Conservation (phyloP, 2,888 invertebrate genomes). For the Bruchidius siliquastri region DNA sequence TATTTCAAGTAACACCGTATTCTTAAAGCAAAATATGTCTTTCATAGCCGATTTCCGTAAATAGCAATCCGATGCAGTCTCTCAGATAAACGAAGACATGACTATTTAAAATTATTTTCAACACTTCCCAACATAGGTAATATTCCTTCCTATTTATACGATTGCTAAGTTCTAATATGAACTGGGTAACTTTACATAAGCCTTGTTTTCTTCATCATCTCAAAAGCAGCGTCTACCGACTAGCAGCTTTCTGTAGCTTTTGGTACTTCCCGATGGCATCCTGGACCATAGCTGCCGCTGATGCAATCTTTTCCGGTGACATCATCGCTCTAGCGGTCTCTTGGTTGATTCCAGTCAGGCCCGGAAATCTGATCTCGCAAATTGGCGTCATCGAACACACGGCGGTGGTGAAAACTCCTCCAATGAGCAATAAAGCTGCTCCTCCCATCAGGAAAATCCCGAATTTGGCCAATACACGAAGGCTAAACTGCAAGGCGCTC, state of each 20-base stretch:
- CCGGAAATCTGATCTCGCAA: slow-evolving; percentile 55
- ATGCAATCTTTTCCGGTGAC: slow-evolving; percentile 56
- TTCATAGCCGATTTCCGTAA: no score
- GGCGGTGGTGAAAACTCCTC: slow-evolving; percentile 54
- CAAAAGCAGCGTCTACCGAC: not conserved
- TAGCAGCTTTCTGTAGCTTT: slow-evolving; percentile 34
- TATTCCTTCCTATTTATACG: no score
- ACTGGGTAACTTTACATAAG: not conserved
- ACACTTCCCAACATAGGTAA: no score
- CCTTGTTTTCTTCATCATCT: not conserved
- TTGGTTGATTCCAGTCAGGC: slow-evolving; percentile 37
- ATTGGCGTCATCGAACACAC: slow-evolving; percentile 60
- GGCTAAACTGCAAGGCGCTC: slow-evolving; percentile 33
- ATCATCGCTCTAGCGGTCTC: slow-evolving; percentile 56
- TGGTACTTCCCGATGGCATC: slow-evolving; percentile 60
- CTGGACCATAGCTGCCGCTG: slow-evolving; percentile 57
- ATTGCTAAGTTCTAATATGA: not conserved
- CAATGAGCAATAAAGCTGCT: slow-evolving; percentile 48
- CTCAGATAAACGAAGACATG: no score
- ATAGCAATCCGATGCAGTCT: no score
- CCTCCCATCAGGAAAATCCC: slow-evolving; percentile 47
- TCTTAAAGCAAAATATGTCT: no score
- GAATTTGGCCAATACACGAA: slow-evolving; percentile 44
- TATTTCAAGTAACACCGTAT: no score
- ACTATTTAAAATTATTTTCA: no score